Conservation (phyloP, 2,113 vertebrate genomes). For the Pontoporia blainvillei region DNA sequence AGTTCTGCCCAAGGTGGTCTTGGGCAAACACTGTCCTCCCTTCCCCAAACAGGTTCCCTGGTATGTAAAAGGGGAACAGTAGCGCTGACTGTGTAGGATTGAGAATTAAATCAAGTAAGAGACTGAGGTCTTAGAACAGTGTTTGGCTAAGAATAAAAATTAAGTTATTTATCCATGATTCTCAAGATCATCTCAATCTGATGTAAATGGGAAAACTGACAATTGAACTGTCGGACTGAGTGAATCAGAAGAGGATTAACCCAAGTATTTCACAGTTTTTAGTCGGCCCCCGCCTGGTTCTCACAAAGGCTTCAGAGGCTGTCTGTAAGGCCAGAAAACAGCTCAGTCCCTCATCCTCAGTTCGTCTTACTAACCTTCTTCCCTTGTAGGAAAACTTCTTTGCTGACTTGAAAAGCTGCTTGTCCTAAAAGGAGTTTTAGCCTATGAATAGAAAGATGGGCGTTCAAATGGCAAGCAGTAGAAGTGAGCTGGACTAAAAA, state of each 20-base stretch:
- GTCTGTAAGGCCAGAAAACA: neutral
- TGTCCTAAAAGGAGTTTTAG: constrained; percentile 46
- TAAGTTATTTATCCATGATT: neutral
- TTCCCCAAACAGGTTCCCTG: neutral
- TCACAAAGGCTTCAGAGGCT: neutral
- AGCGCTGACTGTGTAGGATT: neutral
- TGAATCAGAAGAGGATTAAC: neutral
- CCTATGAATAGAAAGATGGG: constrained; percentile 65
- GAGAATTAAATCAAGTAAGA: neutral
- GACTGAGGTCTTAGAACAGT: neutral
- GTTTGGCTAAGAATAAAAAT: neutral
- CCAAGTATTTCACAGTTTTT: neutral
- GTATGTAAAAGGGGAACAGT: neutral
- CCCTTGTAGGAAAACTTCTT: constrained; percentile 2
- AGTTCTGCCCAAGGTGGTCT: neutral
- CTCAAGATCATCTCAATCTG: neutral
- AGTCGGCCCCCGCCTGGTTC: neutral
- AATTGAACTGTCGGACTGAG: neutral
- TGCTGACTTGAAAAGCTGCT: constrained; percentile 44
- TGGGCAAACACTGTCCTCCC: neutral
- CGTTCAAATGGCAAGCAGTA: constrained; percentile 22
- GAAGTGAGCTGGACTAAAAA: constrained; percentile 61
- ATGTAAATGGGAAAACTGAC: neutral
- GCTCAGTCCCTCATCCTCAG: neutral
- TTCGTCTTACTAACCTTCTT: neutral